Base-by-base conservation (phyloP, 2,113 vertebrate genomes). In the Butorides virescens region DNA sequence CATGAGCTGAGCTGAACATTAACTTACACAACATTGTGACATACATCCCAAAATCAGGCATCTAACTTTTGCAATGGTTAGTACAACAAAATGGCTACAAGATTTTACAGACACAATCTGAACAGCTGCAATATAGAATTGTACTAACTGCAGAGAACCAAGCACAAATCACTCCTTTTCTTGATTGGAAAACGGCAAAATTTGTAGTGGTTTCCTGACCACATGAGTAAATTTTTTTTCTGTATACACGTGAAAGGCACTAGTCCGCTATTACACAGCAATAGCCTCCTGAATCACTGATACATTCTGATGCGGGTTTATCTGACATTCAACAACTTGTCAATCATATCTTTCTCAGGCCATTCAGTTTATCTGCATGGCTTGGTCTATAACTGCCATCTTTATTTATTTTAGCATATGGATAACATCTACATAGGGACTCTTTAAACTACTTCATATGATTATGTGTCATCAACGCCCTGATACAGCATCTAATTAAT, bases 171-270 rank as follows among this genome's bases (percentile, higher is more conserved):
- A 49, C 12, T 92, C 19, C 20, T 63, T 42, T 61, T 73, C 75
- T 73, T 66, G 15, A 65, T 1, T 58, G 65, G 50, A 91, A 92
- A 96, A 89, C 27, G 37, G 62, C 47, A 93, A 90, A 46, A 72
- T 42, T 46, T 83, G 37, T 29, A 62, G 42, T 61, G 47, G 42
- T 58, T 82, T 91, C 75, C 65, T 72, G 52, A 88, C 17, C 22
- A 72, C 15, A n/a, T 5, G 32, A 89, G 27, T 14, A 61, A 72
- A 16, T 47, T 65, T 34, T 52, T 42, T 42, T 34, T 15, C 9
- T 32, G 2, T 55, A 58, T 32, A 77, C 34, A 72, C 0, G 3
- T 66, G 55, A 95, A 97, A 97, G 96, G 95, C 96, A 97, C 94
- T 94, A 87, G 49, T 96, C 77, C 1, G 9, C 72, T 95, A 81